Evolutionary conservation across 2,113 vertebrate genomes (phyloP), one percentile per base, ranked within the genome.

Genomic region (Chlorodrepanis virens): DNA sequence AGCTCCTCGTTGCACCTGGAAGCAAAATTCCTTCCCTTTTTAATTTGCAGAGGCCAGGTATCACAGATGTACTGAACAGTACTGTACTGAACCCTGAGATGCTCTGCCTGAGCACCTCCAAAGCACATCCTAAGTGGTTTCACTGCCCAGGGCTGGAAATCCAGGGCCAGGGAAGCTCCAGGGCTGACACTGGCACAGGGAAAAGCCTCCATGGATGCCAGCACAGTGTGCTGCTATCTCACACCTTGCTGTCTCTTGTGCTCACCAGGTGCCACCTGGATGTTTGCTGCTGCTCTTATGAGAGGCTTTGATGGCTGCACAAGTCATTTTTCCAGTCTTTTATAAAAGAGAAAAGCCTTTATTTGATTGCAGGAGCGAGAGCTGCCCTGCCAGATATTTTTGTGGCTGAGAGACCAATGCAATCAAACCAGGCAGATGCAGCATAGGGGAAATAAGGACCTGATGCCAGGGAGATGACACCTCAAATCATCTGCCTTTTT

Each of bases 371-470:
- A 72, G 40, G 85, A 77, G 65, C 0, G 3, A 82, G 47, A 14
- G 67, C 39, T 56, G 74, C 94, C 63, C 39, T 54, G 72, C 15
- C 2, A 14, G 95, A 91, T 68, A 83, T 80, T 91, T 83, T 40
- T 91, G 78, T 1, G 0, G 65, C 85, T 74, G 76, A 75, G 88
- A 86, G 65, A 61, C 33, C 82, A 31, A 23, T 1, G 2, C 68
- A 71, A 33, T 92, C 83, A 77, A 86, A 90, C 39, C 35, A 45
- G 89, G 89, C 71, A 90, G 91, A 75, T 33, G n/a, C 60, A 76
- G 63, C 60, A 29, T 29, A 54, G 72, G 74, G 83, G 95, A 94
- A 92, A 91, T 74, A 90, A 87, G 83, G 77, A 90, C 44, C 53
- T 47, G 82, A 70, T 78, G 70, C 80, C 42, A 39, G 78, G 57